A percentile compares a stretch with the other conserved stretches of the same genome.
Conservation (phyloP, 2,113 vertebrate genomes). For the Myocastor coypus region DNA sequence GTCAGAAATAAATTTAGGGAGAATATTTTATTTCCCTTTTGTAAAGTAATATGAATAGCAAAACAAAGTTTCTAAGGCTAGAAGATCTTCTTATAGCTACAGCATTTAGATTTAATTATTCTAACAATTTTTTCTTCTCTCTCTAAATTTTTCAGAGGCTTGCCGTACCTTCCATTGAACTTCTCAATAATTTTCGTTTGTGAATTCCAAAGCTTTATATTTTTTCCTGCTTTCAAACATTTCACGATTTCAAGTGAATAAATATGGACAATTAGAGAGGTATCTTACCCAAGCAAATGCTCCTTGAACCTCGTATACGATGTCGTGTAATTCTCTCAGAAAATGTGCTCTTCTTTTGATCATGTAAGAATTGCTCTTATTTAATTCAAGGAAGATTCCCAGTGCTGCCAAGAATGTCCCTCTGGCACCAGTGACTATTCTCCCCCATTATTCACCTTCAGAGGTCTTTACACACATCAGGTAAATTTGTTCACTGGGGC, state of each 20-base stretch:
- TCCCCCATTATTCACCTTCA: conserved; percentile 77
- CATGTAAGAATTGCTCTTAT: conserved; percentile 53
- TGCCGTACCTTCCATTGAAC: background rate
- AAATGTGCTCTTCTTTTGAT: background rate
- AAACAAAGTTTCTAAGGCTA: background rate
- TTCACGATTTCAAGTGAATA: conserved; percentile 1
- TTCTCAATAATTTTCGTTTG: background rate
- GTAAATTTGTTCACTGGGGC: conserved; percentile 77
- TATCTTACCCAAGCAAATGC: background rate
- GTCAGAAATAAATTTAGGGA: background rate
- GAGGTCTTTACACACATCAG: conserved; percentile 79
- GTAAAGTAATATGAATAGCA: background rate
- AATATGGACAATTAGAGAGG: background rate
- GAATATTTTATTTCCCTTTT: background rate
- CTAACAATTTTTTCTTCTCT: background rate
- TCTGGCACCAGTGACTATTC: conserved; percentile 56
- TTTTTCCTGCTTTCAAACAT: background rate
- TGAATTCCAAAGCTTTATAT: conserved; percentile 34
- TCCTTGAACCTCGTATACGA: background rate
- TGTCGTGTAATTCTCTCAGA: background rate
- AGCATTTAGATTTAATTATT: background rate
- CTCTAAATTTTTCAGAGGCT: background rate
- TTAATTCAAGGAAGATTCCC: conserved; percentile 65
- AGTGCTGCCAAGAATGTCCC: conserved; percentile 57
- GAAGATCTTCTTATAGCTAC: background rate